These are phyloP conservation scores for Uloborus plumipes DNA, from an alignment of 2,888 invertebrate genomes.

Conservation along the genomic window DNA sequence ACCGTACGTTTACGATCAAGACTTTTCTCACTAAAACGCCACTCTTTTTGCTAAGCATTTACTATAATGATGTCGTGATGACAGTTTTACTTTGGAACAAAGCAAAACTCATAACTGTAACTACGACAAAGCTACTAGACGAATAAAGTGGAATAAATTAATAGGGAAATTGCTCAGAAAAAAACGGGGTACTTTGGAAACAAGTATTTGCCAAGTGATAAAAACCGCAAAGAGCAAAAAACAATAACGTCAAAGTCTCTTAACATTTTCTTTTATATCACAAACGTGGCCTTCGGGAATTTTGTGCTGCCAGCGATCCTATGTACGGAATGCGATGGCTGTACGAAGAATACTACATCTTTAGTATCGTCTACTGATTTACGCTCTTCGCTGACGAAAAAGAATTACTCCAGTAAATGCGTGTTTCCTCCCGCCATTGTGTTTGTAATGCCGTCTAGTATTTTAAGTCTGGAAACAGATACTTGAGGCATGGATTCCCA, in stretches of 20 bases:
- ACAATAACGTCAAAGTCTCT: conserved; percentile 1
- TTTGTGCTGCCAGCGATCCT: neutral
- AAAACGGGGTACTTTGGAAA: conserved; percentile 1
- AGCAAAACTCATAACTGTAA: no score
- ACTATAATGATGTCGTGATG: no score
- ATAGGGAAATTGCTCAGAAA: neutral
- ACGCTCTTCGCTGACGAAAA: neutral
- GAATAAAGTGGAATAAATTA: no score
- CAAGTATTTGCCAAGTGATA: neutral
- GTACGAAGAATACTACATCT: neutral
- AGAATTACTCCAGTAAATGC: conserved; percentile 2
- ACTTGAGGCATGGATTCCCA: neutral
- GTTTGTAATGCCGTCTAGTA: neutral
- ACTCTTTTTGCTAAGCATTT: no score
- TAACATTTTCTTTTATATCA: conserved; percentile 1
- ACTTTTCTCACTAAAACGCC: no score
- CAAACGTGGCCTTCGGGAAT: neutral
- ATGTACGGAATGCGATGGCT: neutral
- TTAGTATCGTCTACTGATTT: conserved; percentile 6
- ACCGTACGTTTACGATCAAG: no score
- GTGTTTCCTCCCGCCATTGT: conserved; percentile 3
- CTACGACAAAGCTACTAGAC: no score
- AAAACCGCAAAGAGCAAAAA: conserved; percentile 1
- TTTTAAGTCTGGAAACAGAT: conserved; percentile 5
- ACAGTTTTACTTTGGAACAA: no score